phyloP scores from a whole-genome alignment of 2,113 vertebrate genomes.

The Odocoileus virginianus region DNA sequence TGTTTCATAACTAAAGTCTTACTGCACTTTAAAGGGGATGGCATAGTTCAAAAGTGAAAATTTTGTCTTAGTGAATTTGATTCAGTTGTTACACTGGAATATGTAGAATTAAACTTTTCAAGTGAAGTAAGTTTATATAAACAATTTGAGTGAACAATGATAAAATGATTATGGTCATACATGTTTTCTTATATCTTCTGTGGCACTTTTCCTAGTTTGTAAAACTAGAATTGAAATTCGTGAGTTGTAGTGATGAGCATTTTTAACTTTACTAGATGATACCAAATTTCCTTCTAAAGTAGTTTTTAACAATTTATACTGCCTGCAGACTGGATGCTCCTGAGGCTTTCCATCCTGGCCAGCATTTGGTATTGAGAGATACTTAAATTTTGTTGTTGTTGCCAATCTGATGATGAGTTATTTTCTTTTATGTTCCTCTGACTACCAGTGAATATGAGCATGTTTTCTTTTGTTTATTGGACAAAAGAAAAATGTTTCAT shows the following conservation, averaged over 20 bases:
- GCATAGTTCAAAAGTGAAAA: neutral
- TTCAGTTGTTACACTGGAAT: neutral
- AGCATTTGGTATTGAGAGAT: neutral
- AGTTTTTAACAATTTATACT: neutral
- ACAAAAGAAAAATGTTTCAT: neutral
- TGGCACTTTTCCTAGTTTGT: neutral
- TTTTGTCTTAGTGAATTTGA: neutral
- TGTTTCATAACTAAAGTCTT: neutral
- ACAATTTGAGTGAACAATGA: neutral
- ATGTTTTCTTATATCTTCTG: neutral
- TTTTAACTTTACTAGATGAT: neutral
- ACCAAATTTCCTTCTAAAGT: neutral
- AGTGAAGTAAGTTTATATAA: neutral
- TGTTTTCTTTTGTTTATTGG: conserved; percentile 1
- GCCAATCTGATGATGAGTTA: neutral
- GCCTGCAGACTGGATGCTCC: neutral
- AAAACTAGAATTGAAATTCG: neutral
- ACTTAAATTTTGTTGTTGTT: neutral
- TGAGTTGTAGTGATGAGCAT: neutral
- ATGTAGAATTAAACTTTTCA: neutral
- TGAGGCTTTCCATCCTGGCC: neutral
- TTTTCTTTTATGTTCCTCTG: conserved; percentile 1
- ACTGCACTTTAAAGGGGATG: neutral
- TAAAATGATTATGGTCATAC: neutral
- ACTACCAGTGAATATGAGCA: neutral